These are phyloP conservation scores for Coccyzus lansbergi DNA, from an alignment of 2,797 vertebrate genomes.

Conservation along the genomic window DNA sequence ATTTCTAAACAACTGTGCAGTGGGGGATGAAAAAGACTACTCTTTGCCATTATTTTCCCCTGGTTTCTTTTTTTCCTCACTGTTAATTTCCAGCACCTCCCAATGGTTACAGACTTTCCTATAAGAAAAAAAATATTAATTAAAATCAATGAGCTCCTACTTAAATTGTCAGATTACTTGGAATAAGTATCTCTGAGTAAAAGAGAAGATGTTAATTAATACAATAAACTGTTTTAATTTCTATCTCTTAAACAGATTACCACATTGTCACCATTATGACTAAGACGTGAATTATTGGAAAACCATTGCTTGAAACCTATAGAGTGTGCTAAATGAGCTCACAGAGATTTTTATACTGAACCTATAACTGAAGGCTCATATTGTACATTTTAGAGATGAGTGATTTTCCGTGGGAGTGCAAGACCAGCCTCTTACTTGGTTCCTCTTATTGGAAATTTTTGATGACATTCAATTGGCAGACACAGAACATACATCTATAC, in stretches of 20 bases:
- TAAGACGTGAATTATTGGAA: background rate
- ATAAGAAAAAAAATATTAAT: constrained; percentile 42
- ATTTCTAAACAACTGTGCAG: background rate
- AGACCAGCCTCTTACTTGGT: background rate
- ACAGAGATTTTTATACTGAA: background rate
- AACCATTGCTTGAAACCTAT: background rate
- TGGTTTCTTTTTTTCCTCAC: background rate
- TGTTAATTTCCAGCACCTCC: background rate
- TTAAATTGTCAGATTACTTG: constrained; percentile 9
- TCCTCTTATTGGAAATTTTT: background rate
- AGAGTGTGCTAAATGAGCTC: background rate
- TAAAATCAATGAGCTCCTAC: constrained; percentile 44
- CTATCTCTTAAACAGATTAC: background rate
- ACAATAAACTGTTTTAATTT: constrained; percentile 34
- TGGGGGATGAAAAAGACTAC: background rate
- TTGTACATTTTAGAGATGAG: background rate
- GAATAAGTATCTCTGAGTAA: background rate
- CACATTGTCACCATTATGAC: background rate
- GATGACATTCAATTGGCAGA: background rate
- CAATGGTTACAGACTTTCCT: background rate
- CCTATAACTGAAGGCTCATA: background rate
- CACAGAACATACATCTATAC: background rate
- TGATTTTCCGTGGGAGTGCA: background rate
- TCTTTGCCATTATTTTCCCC: background rate
- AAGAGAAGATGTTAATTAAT: constrained; percentile 21